Evolutionary conservation across 2,888 invertebrate species (phyloP).

Genomic region (Dichetophora obliterata): DNA sequence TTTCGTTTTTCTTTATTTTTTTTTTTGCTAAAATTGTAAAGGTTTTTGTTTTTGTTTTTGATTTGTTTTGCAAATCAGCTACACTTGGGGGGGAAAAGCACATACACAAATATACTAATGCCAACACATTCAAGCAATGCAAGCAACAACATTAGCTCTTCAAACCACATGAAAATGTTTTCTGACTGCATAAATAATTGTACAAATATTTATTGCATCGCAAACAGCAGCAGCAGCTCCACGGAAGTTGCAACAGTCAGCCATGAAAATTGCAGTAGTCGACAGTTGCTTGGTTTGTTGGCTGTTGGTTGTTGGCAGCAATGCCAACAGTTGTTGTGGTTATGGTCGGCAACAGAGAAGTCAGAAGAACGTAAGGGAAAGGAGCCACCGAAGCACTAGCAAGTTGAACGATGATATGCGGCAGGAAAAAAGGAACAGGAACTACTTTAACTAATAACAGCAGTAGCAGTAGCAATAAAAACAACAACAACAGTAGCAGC

Average conservation of each 20-base stretch:
- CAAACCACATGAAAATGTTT: slow-evolving; percentile 50
- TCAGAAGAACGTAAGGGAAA: neutral
- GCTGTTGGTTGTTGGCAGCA: neutral
- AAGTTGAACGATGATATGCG: neutral
- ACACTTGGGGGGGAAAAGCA: neutral
- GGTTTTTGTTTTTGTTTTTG: neutral
- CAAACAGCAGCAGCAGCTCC: slow-evolving; percentile 26
- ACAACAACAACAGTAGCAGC: slow-evolving; percentile 5
- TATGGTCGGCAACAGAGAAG: neutral
- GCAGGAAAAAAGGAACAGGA: slow-evolving; percentile 21
- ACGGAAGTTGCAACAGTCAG: slow-evolving; percentile 18
- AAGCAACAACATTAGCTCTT: slow-evolving; percentile 5
- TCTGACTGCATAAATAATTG: slow-evolving; percentile 40
- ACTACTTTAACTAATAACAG: slow-evolving; percentile 24
- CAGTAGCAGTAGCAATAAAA: slow-evolving; percentile 10
- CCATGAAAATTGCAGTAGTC: slow-evolving; percentile 25
- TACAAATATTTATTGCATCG: slow-evolving; percentile 33
- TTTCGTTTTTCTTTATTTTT: too few relatives aligned
- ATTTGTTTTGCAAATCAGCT: slow-evolving; percentile 13
- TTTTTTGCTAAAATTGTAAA: neutral
- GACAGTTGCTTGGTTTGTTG: neutral
- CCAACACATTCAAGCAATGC: neutral
- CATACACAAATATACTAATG: neutral
- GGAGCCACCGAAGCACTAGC: too few relatives aligned
- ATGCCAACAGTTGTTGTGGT: neutral